Evolutionary conservation across 1,140 invertebrate genomes (phyloP), one percentile per base, ranked within the genome.

Genomic region (Habropoda laboriosa): DNA sequence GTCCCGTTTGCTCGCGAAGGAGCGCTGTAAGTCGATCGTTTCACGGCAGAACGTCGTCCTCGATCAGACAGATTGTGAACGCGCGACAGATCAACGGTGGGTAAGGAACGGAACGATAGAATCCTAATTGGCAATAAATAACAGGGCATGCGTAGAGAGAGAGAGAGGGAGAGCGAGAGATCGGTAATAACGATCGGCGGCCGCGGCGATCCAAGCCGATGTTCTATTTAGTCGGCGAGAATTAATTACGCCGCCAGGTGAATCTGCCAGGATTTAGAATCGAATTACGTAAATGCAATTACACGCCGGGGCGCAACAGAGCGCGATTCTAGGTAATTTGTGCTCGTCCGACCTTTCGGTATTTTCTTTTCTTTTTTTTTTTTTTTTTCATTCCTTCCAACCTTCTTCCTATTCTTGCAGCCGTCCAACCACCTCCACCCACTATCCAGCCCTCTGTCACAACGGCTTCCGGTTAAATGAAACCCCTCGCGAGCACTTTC

Each of bases 101-200:
- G 24, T 58, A 78, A 61, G 75, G 66, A 77, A 40, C 27, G 53
- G 75, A 70, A 78, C 67, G 75, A 70, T 71, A 60, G 75, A 70
- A 78, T 78, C 64, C 76, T 80, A 85, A 85, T 85, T 85, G 82
- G 76, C 82, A 83, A 85, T 85, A 85, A 85, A 83, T 85, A 85
- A 83, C 57, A 55, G 49, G 70, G 58, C 68, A 73, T 85, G 82
- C 82, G 64, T 85, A 82, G n/a, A 85, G 68, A 51, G 63, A 47
- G 7, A 32, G 47, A 71, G 77, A 83, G n/a, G n/a, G n/a, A 85
- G 68, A 51, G 63, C 45, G 7, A 32, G 47, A 71, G 77, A 83
- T 83, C 64, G 51, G 81, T 75, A 83, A 84, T 83, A 63, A 55
- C 64, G 82, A 85, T 85, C 72, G 64, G 68, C 16, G 35, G 12